A percentile compares a stretch with the other conserved stretches of the same genome.
Conservation (phyloP, 2,797 vertebrate species). For the Petrocephalus schoutedeni region DNA sequence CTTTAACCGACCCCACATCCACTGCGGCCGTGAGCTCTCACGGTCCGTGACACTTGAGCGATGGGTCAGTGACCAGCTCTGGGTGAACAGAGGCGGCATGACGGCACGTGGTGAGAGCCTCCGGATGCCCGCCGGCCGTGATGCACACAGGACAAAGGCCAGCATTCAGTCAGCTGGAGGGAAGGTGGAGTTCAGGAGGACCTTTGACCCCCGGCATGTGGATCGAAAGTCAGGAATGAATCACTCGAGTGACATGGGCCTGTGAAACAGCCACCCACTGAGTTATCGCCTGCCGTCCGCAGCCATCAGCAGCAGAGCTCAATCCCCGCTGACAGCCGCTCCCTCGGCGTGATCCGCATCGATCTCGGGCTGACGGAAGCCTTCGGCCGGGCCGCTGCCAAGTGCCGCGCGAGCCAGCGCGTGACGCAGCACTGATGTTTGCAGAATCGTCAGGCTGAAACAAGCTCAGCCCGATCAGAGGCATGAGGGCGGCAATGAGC, state of each 20-base stretch:
- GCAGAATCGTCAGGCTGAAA: background rate
- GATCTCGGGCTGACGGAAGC: background rate
- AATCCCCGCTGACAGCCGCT: background rate
- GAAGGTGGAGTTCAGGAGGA: background rate
- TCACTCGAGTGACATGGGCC: background rate
- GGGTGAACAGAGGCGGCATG: background rate
- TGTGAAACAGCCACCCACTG: background rate
- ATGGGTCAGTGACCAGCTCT: background rate
- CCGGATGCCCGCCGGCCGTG: background rate
- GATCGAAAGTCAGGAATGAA: slow-evolving; percentile 31
- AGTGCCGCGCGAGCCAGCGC: background rate
- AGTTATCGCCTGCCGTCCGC: background rate
- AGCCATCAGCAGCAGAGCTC: background rate
- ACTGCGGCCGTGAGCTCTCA: background rate
- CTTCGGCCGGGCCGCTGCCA: background rate
- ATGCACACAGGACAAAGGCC: background rate
- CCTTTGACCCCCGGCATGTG: slow-evolving; percentile 21
- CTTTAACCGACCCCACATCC: background rate
- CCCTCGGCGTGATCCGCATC: background rate
- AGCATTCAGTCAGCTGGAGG: background rate
- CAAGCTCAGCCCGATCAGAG: background rate
- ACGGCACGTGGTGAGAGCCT: background rate
- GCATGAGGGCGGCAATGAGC: background rate
- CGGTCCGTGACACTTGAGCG: background rate
- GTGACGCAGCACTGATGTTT: background rate